Base-by-base conservation (phyloP, 2,888 invertebrate genomes). In the Aromia moschata region DNA sequence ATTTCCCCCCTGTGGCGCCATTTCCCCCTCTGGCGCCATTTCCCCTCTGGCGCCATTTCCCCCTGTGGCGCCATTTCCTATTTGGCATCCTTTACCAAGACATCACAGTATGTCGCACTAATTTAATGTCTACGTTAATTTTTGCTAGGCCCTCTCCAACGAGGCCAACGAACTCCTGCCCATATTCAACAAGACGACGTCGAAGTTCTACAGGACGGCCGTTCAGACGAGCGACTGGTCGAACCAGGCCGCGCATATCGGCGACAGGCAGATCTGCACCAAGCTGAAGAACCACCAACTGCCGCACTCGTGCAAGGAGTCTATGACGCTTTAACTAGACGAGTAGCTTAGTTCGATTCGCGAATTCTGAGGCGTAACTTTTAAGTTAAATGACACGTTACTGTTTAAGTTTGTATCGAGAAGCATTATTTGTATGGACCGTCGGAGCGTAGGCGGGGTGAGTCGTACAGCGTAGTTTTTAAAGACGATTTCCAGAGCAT, bases 111-210 rank as follows among this genome's bases (percentile, higher is more conserved):
- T n/a, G n/a, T n/a, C n/a, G n/a, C n/a, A n/a, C n/a, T n/a, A n/a
- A n/a, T n/a, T n/a, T n/a, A n/a, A n/a, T n/a, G n/a, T n/a, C n/a
- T n/a, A n/a, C 7, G 25, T 25, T 25, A 25, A 7, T 25, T 43
- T 40, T 56, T 71, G 68, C 16, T 80, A 97, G 96, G 96, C 97
- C 0, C 82, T 97, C 56, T 91, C 96, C 1, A 93, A 95, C 81
- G 98, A 99, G 83, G 98, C 99, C 1, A 97, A 95, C 82, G 99
- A 99, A 78, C 84, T 97, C 41, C 84, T 99, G 53, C 99, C 99
- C 0, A 92, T 99, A 65, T 99, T 96, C 86, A 98, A 98, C 83
- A 94, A 95, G 73, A 96, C 97, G 0, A 94, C 96, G 7, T 90
- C 92, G 4, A 92, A 91, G 78, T 94, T 95, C 81, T 98, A 98